Percentiles rank a stretch among this genome's conserved stretches.
Evolutionary conservation across 2,888 invertebrate species (phyloP).

Genomic region (Pantelozetes paolii): DNA sequence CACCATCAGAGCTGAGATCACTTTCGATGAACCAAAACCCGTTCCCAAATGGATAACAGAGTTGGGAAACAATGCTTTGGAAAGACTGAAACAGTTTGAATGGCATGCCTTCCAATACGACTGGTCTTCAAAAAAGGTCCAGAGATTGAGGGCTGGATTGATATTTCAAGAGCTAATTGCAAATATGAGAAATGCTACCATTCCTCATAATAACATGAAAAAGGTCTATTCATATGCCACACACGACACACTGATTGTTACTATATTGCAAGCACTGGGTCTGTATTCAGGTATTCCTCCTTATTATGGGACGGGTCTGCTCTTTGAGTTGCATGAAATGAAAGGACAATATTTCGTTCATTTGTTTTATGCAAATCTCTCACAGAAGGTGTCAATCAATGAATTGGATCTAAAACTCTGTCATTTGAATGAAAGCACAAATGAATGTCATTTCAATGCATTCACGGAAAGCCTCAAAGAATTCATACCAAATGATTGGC

Average conservation of each 20-base stretch:
- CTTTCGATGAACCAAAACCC: conserved; percentile 1
- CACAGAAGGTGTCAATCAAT: neutral
- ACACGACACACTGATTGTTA: conserved; percentile 32
- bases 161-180: neutral
- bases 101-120: neutral
- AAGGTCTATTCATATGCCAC: conserved; percentile 34
- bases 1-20: neutral
- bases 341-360: conserved; percentile 3
- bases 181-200: conserved; percentile 11
- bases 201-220: neutral
- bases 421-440: neutral
- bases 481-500: conserved; percentile 3
- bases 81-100: conserved; percentile 33
- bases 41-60: conserved; percentile 21
- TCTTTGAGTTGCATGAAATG: conserved; percentile 35
- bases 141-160: conserved; percentile 1
- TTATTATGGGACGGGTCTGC: conserved; percentile 30
- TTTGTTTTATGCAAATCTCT: conserved; percentile 36
- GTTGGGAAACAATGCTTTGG: conserved; percentile 33
- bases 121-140: conserved; percentile 19
- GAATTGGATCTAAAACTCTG: neutral
- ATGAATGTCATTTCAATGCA: neutral
- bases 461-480: neutral
- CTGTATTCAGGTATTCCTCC: conserved; percentile 34
- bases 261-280: conserved; percentile 7